Conservation (phyloP, 2,797 vertebrate species). For the Cynopterus sphinx region DNA sequence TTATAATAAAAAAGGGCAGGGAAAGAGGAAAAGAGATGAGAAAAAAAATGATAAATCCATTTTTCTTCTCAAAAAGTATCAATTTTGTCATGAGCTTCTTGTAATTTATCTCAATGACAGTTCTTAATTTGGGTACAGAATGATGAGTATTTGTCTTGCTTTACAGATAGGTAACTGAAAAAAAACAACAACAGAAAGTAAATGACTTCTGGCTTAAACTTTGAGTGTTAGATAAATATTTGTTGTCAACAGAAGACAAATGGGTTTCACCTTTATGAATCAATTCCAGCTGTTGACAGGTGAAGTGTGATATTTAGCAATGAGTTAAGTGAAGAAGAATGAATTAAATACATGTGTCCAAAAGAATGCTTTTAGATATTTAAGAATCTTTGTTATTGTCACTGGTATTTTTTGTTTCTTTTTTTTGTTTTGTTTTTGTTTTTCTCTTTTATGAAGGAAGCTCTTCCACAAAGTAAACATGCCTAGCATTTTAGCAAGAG, state of each 20-base stretch:
- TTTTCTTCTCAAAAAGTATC: not conserved
- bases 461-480: not conserved
- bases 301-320: not conserved
- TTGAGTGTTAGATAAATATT: not conserved
- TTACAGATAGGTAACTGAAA: not conserved
- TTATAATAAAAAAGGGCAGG: not conserved
- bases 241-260: conserved; percentile 33
- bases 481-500: not conserved
- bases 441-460: not conserved
- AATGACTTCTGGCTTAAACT: not conserved
- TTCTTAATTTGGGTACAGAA: not conserved
- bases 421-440: not conserved
- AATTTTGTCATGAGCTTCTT: not conserved
- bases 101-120: not conserved
- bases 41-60: not conserved
- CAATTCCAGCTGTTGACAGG: not conserved
- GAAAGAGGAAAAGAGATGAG: not conserved
- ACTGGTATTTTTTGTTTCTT: not conserved
- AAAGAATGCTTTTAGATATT: not conserved
- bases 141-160: not conserved
- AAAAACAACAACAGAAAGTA: not conserved
- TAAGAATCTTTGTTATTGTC: not conserved
- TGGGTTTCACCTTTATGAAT: not conserved
- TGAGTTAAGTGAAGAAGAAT: not conserved
- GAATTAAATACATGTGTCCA: not conserved